Evolutionary conservation across 1,140 invertebrate species (phyloP).

Genomic region (Ostrea denselamellosa): DNA sequence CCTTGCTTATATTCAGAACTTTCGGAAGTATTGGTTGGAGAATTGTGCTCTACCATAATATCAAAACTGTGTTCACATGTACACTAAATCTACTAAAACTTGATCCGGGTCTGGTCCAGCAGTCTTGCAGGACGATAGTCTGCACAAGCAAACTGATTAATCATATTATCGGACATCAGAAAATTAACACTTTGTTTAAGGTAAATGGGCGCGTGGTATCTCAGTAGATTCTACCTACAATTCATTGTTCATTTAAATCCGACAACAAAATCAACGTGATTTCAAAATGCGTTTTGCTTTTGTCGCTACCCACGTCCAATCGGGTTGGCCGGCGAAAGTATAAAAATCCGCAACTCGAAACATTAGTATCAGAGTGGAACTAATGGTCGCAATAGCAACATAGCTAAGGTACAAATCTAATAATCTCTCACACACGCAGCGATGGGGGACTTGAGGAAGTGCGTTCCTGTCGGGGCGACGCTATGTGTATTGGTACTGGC

Average conservation of each 20-base stretch:
- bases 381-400: neutral
- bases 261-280: neutral
- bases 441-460: neutral
- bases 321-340: neutral
- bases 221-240: neutral
- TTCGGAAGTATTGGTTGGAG: too few relatives aligned
- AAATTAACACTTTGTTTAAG: too few relatives aligned
- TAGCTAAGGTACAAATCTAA: neutral
- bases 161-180: too few relatives aligned
- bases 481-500: constrained; percentile 59
- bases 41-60: too few relatives aligned
- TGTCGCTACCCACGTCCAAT: neutral
- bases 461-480: neutral
- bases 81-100: too few relatives aligned
- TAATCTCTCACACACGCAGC: neutral
- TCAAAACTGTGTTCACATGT: too few relatives aligned
- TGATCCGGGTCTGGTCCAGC: too few relatives aligned
- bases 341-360: neutral
- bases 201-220: too few relatives aligned
- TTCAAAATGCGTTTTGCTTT: neutral
- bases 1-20: too few relatives aligned
- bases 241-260: neutral
- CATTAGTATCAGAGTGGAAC: neutral
- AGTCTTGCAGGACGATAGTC: too few relatives aligned
- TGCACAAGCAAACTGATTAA: too few relatives aligned